A percentile compares a stretch with the other conserved stretches of the same genome.
phyloP scores from a whole-genome alignment of 2,888 invertebrate genomes.

The Drosophila gaucha region DNA sequence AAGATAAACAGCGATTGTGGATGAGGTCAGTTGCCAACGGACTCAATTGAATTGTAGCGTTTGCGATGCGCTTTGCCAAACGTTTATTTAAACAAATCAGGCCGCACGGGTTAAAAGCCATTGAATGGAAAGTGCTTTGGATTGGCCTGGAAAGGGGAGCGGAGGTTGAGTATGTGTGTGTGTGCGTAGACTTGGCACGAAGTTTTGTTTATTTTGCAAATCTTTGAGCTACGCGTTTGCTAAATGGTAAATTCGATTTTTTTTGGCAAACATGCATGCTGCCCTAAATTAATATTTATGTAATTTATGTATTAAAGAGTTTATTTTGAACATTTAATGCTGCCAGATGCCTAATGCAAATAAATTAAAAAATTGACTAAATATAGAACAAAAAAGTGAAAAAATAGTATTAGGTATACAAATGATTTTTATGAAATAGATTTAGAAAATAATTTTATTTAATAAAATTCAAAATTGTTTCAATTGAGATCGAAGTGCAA shows the following conservation, averaged over 20 bases:
- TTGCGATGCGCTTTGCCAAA: slow-evolving; percentile 44
- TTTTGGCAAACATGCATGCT: slow-evolving; percentile 35
- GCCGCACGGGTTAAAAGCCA: slow-evolving; percentile 29
- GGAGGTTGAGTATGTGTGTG: background rate
- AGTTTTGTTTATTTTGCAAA: slow-evolving; percentile 61
- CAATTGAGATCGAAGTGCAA: background rate
- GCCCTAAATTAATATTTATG: slow-evolving; percentile 36
- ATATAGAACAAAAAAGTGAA: too few relatives aligned
- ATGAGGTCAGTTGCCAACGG: slow-evolving; percentile 24
- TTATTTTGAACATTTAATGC: background rate
- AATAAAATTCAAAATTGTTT: background rate
- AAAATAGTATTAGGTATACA: too few relatives aligned
- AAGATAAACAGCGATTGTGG: slow-evolving; percentile 59
- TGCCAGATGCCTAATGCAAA: slow-evolving; percentile 1
- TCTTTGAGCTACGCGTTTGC: slow-evolving; percentile 28
- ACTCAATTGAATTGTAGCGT: slow-evolving; percentile 51
- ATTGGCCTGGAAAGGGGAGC: background rate
- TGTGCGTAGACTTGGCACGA: slow-evolving; percentile 39
- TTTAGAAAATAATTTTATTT: too few relatives aligned
- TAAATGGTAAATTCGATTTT: slow-evolving; percentile 17
- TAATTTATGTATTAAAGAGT: slow-evolving; percentile 2
- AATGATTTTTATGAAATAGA: too few relatives aligned
- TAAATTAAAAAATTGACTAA: too few relatives aligned
- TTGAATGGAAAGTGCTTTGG: background rate
- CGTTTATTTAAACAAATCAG: slow-evolving; percentile 55